A percentile compares a stretch with the other conserved stretches of the same genome.
These are phyloP conservation scores for Zaprionus kolodkinae DNA, from an alignment of 1,140 invertebrate genomes.

Conservation along the genomic window DNA sequence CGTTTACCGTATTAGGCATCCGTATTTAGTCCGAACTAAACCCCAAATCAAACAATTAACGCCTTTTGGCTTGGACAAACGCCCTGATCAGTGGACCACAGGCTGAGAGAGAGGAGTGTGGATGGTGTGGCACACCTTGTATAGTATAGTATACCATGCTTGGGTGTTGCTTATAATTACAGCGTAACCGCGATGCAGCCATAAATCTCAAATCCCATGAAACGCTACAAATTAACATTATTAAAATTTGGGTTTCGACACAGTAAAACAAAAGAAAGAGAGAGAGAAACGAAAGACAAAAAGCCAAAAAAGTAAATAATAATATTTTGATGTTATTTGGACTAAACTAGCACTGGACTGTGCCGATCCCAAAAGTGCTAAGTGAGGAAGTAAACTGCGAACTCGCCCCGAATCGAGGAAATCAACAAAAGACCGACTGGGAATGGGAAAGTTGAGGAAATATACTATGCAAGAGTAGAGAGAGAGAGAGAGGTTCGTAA, in stretches of 20 bases:
- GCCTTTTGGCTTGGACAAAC: slow-evolving; percentile 66
- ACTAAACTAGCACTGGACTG: slow-evolving; percentile 63
- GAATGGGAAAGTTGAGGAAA: slow-evolving; percentile 22
- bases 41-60: slow-evolving; percentile 66
- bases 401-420: slow-evolving; percentile 35
- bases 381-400: slow-evolving; percentile 64
- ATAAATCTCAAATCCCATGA: slow-evolving; percentile 78
- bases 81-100: slow-evolving; percentile 56
- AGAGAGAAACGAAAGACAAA: slow-evolving; percentile 13
- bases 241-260: slow-evolving; percentile 81
- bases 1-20: slow-evolving; percentile 16
- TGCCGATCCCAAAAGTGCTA: slow-evolving; percentile 59
- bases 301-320: slow-evolving; percentile 65
- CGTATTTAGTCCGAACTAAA: slow-evolving; percentile 53
- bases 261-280: slow-evolving; percentile 70
- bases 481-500: slow-evolving; percentile 6
- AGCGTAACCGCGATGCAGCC: slow-evolving; percentile 42
- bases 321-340: slow-evolving; percentile 71
- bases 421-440: slow-evolving; percentile 37
- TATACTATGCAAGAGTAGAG: too few relatives aligned
- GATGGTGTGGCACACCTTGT: slow-evolving; percentile 52
- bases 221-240: slow-evolving; percentile 79
- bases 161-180: slow-evolving; percentile 66
- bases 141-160: background rate
- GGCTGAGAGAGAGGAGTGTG: slow-evolving; percentile 25